Conservation (phyloP, 2,888 invertebrate species). For the Spilarctia lutea region DNA sequence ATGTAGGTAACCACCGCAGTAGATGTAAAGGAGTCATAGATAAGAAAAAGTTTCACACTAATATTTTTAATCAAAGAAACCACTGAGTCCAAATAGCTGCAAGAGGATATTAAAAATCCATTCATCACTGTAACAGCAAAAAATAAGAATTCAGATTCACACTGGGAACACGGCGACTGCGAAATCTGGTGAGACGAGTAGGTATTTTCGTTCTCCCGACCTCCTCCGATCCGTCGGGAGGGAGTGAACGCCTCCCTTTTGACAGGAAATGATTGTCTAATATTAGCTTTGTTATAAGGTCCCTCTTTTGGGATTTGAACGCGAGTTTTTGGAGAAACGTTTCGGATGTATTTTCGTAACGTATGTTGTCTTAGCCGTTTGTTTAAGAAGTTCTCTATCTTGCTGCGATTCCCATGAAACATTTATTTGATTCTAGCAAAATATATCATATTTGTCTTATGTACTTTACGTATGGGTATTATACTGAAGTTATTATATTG, state of each 20-base stretch:
- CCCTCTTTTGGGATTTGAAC: constrained; percentile 78
- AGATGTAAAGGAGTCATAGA: constrained; percentile 50
- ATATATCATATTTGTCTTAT: constrained; percentile 28
- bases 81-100: constrained; percentile 70
- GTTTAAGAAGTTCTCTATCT: constrained; percentile 34
- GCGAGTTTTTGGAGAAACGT: constrained; percentile 64
- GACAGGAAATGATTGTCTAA: constrained; percentile 87
- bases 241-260: constrained; percentile 76
- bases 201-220: constrained; percentile 70
- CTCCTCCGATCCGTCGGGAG: constrained; percentile 61
- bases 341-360: constrained; percentile 57
- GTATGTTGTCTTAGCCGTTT: constrained; percentile 46
- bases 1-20: constrained; percentile 32
- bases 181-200: constrained; percentile 82
- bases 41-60: constrained; percentile 54
- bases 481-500: constrained; percentile 15
- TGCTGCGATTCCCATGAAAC: constrained; percentile 31
- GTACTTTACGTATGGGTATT: constrained; percentile 17
- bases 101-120: constrained; percentile 83
- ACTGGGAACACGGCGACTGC: constrained; percentile 79
- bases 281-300: constrained; percentile 86
- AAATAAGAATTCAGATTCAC: constrained; percentile 83
- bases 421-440: constrained; percentile 30
- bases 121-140: constrained; percentile 78
- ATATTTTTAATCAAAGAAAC: constrained; percentile 69